Base-by-base conservation (phyloP, 2,797 vertebrate genomes). In the Clarias fuscus region DNA sequence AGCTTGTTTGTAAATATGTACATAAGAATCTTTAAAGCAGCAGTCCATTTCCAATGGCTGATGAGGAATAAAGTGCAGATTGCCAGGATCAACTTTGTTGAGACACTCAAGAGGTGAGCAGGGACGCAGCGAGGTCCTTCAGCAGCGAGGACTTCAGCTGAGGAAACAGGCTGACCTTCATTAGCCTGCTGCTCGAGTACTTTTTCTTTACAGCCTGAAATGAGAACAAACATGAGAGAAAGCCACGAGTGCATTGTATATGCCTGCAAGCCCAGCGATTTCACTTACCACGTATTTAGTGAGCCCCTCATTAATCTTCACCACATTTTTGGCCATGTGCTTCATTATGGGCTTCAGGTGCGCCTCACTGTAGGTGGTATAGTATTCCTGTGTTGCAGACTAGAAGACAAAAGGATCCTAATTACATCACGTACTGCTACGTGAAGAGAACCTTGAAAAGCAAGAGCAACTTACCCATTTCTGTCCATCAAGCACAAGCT, bases 191-290 rank as follows among this genome's bases (percentile, higher is more conserved):
- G 93, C 96, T 97, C 0, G 96, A 95, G 53, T 98, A 99, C 85
- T 99, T 99, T 86, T 94, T 97, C 94, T 92, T 98, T 82, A 98
- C 86, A 3, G 97, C 96, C 98, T 99, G 92, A 4, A 82, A 61
- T 24, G 6, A n/a, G 13, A n/a, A 43, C 0, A 7, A 5, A 30
- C 13, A 3, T 87, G 5, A 76, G 58, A 24, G 2, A 0, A 48
- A 22, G 24, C 37, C 20, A 67, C 13, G 27, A 13, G 5, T 1
- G 4, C 0, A 0, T 0, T 2, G n/a, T n/a, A 1, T 5, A 56
- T 15, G 6, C 43, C 40, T 56, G 13, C 53, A 40, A 10, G 13
- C 1, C 37, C 17, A 59, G 22, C 40, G 2, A n/a, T 40, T 0
- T 2, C 7, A 65, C 93, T 92, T 84, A 96, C 96, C 89, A 90